Evolutionary conservation across 2,113 vertebrate genomes (phyloP).

Genomic region (Telmatochromis brachygnathus): DNA sequence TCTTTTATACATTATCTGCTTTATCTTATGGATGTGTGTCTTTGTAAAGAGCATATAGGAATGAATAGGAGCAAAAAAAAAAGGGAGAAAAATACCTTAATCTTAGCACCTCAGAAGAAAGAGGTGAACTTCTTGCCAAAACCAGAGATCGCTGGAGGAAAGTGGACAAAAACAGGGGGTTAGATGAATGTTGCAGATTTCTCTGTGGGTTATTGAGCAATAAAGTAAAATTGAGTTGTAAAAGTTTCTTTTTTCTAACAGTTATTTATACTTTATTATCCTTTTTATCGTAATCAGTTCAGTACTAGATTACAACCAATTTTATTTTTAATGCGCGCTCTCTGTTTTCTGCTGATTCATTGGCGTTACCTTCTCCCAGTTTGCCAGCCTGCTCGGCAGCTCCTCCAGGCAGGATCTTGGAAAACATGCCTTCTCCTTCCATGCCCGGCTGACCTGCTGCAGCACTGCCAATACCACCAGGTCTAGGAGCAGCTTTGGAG

Average conservation of each 20-base stretch:
- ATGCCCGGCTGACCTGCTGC: conserved; percentile 75
- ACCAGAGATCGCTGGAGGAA: conserved; percentile 82
- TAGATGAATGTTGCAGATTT: background rate
- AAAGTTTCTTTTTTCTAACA: background rate
- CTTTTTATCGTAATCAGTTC: background rate
- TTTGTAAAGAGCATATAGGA: background rate
- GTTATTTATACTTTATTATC: background rate
- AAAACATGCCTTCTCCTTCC: conserved; percentile 86
- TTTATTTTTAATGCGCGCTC: background rate
- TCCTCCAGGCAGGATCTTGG: conserved; percentile 91
- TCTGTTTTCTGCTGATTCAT: background rate
- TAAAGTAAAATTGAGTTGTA: background rate
- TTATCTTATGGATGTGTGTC: background rate
- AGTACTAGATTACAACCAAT: background rate
- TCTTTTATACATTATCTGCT: background rate
- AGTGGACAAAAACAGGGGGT: background rate
- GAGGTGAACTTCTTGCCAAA: conserved; percentile 99
- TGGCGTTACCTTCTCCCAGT: conserved; percentile 85
- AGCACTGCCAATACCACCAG: conserved; percentile 71
- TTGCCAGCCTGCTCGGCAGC: conserved; percentile 97
- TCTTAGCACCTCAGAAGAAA: conserved; percentile 82
- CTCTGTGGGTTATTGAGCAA: background rate
- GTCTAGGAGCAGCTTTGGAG: conserved; percentile 73
- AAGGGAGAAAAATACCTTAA: conserved; percentile 63
- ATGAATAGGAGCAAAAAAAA: background rate